Percentiles rank a stretch among this genome's conserved stretches.
phyloP scores from a whole-genome alignment of 2,113 vertebrate genomes.

The Noturus placidus region DNA sequence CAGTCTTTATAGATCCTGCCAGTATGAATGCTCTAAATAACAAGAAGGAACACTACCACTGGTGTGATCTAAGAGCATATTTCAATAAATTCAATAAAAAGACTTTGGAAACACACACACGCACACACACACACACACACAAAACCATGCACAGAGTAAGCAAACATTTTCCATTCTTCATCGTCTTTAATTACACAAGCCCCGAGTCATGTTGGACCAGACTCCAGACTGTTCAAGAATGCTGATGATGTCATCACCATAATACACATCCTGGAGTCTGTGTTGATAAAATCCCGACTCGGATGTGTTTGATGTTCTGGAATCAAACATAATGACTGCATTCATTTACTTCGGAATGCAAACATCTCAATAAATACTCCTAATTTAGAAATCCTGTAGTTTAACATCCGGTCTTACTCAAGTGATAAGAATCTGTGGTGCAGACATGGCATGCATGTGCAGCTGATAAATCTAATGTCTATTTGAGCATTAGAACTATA shows the following conservation, averaged over 20 bases:
- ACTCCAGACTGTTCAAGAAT: not conserved
- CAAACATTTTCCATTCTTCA: not conserved
- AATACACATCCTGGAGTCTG: not conserved
- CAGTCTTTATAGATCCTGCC: not conserved
- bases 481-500: not conserved
- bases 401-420: not conserved
- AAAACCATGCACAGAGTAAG: not conserved
- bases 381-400: not conserved
- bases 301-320: not conserved
- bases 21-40: not conserved
- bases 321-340: not conserved
- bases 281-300: conserved; percentile 3
- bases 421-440: not conserved
- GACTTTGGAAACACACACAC: not conserved
- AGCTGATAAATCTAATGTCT: not conserved
- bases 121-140: no score
- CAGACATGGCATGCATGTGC: no score
- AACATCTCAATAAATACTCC: not conserved
- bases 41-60: not conserved
- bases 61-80: not conserved
- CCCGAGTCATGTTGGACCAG: not conserved
- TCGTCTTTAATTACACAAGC: not conserved
- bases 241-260: not conserved
- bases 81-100: not conserved
- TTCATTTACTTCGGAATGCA: not conserved